Conservation (phyloP, 2,797 vertebrate genomes). For the Thalassophryne amazonica region DNA sequence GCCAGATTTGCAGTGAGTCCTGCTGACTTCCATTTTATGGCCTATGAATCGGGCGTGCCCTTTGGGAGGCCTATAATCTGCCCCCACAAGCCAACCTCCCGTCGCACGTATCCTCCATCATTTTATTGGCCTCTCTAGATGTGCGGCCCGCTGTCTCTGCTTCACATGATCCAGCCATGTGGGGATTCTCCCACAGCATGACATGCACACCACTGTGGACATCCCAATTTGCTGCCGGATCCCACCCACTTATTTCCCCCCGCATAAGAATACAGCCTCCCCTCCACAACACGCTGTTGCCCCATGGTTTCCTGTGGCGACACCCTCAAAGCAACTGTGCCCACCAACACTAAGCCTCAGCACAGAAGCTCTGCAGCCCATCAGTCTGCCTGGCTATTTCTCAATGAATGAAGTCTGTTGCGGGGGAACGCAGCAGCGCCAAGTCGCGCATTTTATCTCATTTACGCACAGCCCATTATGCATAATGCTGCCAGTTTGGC, state of each 20-base stretch:
- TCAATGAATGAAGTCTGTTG: slow-evolving; percentile 59
- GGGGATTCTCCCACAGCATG: slow-evolving; percentile 53
- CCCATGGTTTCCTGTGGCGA: slow-evolving; percentile 64
- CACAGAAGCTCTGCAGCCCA: slow-evolving; percentile 42
- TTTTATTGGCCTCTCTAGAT: slow-evolving; percentile 67
- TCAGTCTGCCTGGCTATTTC: slow-evolving; percentile 62
- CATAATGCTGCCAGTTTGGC: slow-evolving; percentile 46
- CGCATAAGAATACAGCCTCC: slow-evolving; percentile 40
- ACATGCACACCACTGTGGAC: slow-evolving; percentile 59
- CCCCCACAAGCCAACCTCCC: slow-evolving; percentile 6
- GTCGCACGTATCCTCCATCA: slow-evolving; percentile 54
- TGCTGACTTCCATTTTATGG: slow-evolving; percentile 81
- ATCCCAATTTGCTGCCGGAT: slow-evolving; percentile 70
- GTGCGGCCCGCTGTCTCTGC: slow-evolving; percentile 54
- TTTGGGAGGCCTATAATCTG: slow-evolving; percentile 83
- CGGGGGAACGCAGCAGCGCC: slow-evolving; percentile 39
- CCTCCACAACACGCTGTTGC: slow-evolving; percentile 64
- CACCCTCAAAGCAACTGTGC: slow-evolving; percentile 67
- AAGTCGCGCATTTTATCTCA: slow-evolving; percentile 64
- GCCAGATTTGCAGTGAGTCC: slow-evolving; percentile 72
- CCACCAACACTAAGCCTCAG: slow-evolving; percentile 68
- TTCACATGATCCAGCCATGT: slow-evolving; percentile 60
- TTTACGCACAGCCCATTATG: slow-evolving; percentile 53
- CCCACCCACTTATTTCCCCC: slow-evolving; percentile 50
- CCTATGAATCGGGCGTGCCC: slow-evolving; percentile 73